Percentiles rank a stretch among this genome's conserved stretches.
Conservation (phyloP, 2,797 vertebrate species). For the Paguma larvata region DNA sequence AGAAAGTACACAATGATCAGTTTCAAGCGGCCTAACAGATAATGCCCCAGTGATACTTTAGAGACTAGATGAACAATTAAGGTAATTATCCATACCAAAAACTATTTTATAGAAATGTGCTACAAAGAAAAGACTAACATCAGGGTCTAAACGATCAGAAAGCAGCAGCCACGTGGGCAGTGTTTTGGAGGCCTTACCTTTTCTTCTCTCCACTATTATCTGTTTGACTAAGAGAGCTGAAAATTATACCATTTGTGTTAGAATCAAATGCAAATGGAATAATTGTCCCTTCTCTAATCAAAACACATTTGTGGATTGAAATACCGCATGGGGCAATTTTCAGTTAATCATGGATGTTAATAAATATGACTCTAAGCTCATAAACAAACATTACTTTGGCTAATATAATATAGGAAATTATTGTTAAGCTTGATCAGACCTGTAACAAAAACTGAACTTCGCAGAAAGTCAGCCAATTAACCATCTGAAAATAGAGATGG, state of each 20-base stretch:
- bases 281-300: conserved; percentile 78
- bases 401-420: conserved; percentile 86
- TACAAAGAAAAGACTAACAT: conserved; percentile 55
- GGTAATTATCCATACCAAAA: conserved; percentile 74
- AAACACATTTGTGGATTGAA: conserved; percentile 81
- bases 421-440: conserved; percentile 86
- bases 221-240: conserved; percentile 75
- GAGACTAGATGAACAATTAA: conserved; percentile 71
- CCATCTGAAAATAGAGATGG: conserved; percentile 82
- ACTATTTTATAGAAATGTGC: conserved; percentile 68
- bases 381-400: conserved; percentile 79
- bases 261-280: conserved; percentile 75
- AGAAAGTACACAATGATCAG: conserved; percentile 54
- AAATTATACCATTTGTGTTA: conserved; percentile 72
- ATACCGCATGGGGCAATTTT: conserved; percentile 78
- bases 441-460: conserved; percentile 85
- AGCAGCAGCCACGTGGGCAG: background rate
- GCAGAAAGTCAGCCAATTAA: conserved; percentile 85
- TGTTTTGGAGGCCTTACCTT: conserved; percentile 20
- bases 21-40: conserved; percentile 42
- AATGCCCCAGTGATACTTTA: conserved; percentile 53
- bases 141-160: conserved; percentile 5
- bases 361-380: conserved; percentile 82
- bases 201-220: conserved; percentile 59
- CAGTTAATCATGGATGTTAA: conserved; percentile 82